These are phyloP conservation scores for Diadophis punctatus DNA, from an alignment of 2,113 vertebrate genomes.

Conservation along the genomic window DNA sequence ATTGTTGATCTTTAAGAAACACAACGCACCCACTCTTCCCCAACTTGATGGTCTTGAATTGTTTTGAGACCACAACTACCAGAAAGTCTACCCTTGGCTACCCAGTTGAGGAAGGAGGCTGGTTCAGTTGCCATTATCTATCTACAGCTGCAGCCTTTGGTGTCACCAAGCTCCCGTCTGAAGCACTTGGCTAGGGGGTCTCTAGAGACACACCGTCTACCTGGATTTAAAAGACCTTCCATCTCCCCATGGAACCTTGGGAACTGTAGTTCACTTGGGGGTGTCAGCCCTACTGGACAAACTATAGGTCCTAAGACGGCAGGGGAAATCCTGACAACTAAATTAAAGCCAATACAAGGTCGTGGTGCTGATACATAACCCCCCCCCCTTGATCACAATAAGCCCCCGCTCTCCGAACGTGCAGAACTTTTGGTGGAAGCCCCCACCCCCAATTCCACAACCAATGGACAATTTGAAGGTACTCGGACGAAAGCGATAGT, in stretches of 20 bases:
- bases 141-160: background rate
- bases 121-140: too few species aligned
- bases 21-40: background rate
- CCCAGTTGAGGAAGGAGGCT: background rate
- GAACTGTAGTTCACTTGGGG: background rate
- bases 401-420: too few species aligned
- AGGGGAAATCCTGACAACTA: background rate
- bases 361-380: too few species aligned
- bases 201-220: too few species aligned
- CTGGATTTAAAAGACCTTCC: background rate
- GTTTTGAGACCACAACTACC: background rate
- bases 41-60: background rate
- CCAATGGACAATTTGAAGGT: background rate
- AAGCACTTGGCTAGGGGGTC: background rate
- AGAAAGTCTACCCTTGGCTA: background rate
- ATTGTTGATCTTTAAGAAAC: background rate
- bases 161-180: background rate
- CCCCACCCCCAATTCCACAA: background rate
- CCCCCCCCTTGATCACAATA: too few species aligned
- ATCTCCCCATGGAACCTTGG: background rate
- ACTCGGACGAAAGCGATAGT: background rate
- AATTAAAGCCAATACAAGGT: background rate
- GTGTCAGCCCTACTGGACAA: background rate
- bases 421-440: background rate
- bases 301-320: background rate